Conservation (phyloP, 2,888 invertebrate species). For the Nemotelus nigrinus region DNA sequence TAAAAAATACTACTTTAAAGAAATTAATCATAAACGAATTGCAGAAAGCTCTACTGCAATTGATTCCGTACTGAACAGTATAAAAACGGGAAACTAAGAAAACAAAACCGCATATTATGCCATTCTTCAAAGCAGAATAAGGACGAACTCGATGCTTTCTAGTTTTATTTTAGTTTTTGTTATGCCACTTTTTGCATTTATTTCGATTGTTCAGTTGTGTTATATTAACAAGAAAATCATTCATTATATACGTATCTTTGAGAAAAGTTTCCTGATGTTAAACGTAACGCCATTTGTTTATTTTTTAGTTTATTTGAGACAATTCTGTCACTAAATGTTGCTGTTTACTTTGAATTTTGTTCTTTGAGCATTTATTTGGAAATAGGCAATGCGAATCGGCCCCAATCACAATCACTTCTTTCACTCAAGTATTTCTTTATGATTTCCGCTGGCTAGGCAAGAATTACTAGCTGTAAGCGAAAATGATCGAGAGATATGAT, state of each 20-base stretch:
- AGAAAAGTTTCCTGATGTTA: conserved; percentile 15
- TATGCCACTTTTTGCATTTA: conserved; percentile 27
- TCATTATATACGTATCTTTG: conserved; percentile 30
- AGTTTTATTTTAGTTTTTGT: conserved; percentile 7
- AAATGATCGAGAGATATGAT: no score
- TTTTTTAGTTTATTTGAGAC: conserved; percentile 23
- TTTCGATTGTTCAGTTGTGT: conserved; percentile 22
- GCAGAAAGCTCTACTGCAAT: not conserved
- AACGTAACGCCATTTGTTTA: conserved; percentile 9
- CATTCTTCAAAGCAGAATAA: not conserved
- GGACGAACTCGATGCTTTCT: not conserved
- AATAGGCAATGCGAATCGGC: no score
- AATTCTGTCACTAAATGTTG: conserved; percentile 29
- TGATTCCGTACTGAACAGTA: not conserved
- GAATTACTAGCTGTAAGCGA: no score
- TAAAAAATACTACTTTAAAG: conserved; percentile 49
- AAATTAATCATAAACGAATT: conserved; percentile 20
- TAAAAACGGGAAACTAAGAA: not conserved
- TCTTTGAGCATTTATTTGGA: not conserved
- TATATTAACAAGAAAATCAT: conserved; percentile 43
- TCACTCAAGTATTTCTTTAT: no score
- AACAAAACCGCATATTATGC: not conserved
- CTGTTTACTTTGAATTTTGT: conserved; percentile 34
- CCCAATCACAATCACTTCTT: no score
- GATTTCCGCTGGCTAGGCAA: no score